Percentiles rank a stretch among this genome's conserved stretches.
These are phyloP conservation scores for Sinocyclocheilus maitianheensis DNA, from an alignment of 2,113 vertebrate species.

Conservation along the genomic window DNA sequence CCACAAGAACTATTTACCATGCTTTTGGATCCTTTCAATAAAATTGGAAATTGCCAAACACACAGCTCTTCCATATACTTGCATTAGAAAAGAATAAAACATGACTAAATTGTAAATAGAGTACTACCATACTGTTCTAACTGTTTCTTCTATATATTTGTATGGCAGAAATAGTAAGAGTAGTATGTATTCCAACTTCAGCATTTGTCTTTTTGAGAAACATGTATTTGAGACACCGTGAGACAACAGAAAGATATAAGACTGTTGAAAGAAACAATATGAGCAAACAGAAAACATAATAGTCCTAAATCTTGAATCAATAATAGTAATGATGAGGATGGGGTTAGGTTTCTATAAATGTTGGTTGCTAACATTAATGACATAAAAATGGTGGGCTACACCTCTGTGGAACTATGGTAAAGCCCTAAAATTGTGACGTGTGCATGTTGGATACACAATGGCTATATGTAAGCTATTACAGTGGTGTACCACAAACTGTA, in stretches of 20 bases:
- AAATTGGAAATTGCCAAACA: neutral
- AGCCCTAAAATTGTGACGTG: neutral
- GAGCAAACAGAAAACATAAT: neutral
- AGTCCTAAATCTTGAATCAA: neutral
- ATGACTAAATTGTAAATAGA: neutral
- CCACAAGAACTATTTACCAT: neutral
- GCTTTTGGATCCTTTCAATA: neutral
- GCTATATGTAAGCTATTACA: neutral
- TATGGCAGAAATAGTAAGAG: neutral
- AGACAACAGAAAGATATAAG: neutral
- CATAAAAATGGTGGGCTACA: slow-evolving; percentile 13
- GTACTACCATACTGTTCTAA: neutral
- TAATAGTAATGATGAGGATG: neutral
- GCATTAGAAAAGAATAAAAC: too few relatives aligned
- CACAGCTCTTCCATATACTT: too few relatives aligned
- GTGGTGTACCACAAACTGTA: neutral
- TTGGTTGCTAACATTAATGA: slow-evolving; percentile 8
- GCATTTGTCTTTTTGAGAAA: neutral
- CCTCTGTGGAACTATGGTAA: slow-evolving; percentile 3
- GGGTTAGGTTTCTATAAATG: slow-evolving; percentile 18
- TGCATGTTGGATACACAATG: neutral
- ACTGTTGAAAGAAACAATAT: slow-evolving; percentile 11
- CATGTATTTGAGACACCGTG: neutral
- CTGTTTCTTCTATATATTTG: neutral
- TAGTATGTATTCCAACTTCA: neutral